These are phyloP conservation scores for Drosophila athabasca DNA, from an alignment of 1,140 invertebrate genomes.

Conservation along the genomic window DNA sequence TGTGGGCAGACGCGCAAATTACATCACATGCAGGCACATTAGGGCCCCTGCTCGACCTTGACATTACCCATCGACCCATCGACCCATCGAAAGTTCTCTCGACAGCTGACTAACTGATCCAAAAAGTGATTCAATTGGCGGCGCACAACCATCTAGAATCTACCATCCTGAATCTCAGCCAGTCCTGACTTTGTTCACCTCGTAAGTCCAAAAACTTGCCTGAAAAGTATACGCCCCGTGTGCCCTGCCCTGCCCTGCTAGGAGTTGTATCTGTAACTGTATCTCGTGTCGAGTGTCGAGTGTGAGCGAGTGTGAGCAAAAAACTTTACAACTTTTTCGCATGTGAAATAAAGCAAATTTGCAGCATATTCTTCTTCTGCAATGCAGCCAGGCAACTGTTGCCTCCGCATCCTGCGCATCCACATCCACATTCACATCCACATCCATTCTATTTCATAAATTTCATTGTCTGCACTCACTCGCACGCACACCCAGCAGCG, in stretches of 20 bases:
- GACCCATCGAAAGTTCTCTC: slow-evolving; percentile 9
- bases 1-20: no score
- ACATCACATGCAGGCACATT: no score
- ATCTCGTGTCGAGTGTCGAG: no score
- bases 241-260: neutral
- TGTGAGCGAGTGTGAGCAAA: slow-evolving; percentile 10
- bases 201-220: neutral
- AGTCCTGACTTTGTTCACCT: slow-evolving; percentile 6
- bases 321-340: slow-evolving; percentile 77
- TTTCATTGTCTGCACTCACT: slow-evolving; percentile 74
- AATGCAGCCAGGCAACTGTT: slow-evolving; percentile 40
- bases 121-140: slow-evolving; percentile 31
- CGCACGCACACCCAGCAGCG: slow-evolving; percentile 19
- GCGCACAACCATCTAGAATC: slow-evolving; percentile 8
- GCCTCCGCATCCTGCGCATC: slow-evolving; percentile 20
- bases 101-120: slow-evolving; percentile 27
- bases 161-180: neutral
- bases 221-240: slow-evolving; percentile 43
- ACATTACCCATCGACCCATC: slow-evolving; percentile 24
- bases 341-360: slow-evolving; percentile 80
- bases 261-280: no score
- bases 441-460: slow-evolving; percentile 63
- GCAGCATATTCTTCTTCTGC: slow-evolving; percentile 69
- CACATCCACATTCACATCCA: neutral
- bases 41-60: slow-evolving; percentile 25